Conservation (phyloP, 2,888 invertebrate species). For the Gortyna flavago region DNA sequence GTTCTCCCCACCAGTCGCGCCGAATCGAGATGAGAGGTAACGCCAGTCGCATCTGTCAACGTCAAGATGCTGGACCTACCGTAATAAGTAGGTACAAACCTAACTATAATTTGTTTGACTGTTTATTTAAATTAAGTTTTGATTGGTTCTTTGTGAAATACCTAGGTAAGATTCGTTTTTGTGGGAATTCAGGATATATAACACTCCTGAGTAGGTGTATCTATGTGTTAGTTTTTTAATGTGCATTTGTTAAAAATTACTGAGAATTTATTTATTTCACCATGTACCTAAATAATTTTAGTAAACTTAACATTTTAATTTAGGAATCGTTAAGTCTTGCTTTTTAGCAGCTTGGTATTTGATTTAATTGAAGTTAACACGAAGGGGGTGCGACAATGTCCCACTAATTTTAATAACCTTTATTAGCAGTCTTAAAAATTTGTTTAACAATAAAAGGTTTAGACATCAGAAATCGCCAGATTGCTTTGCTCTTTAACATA, state of each 20-base stretch:
- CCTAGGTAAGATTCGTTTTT: not conserved
- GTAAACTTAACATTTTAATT: not conserved
- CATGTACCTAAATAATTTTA: not conserved
- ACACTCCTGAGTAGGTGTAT: no score
- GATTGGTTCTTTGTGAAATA: not conserved
- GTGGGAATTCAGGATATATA: not conserved
- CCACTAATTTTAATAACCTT: not conserved
- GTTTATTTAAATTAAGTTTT: conserved; percentile 1
- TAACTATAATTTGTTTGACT: conserved; percentile 15
- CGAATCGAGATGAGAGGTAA: conserved; percentile 61
- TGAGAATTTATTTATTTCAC: not conserved
- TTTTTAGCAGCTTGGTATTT: not conserved
- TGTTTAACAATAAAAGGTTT: not conserved
- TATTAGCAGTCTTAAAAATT: not conserved
- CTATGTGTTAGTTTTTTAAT: not conserved
- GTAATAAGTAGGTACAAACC: conserved; percentile 20
- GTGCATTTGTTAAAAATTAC: no score
- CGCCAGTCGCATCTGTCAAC: conserved; percentile 75
- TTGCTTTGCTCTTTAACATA: not conserved
- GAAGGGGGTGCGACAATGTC: no score
- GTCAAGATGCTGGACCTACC: conserved; percentile 68
- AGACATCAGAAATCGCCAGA: not conserved
- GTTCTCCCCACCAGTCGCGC: conserved; percentile 73
- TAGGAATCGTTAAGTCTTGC: not conserved
- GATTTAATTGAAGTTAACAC: not conserved